Percentiles rank a stretch among this genome's conserved stretches.
Evolutionary conservation across 2,113 vertebrate genomes (phyloP).

Genomic region (Marcusenius ussheri): DNA sequence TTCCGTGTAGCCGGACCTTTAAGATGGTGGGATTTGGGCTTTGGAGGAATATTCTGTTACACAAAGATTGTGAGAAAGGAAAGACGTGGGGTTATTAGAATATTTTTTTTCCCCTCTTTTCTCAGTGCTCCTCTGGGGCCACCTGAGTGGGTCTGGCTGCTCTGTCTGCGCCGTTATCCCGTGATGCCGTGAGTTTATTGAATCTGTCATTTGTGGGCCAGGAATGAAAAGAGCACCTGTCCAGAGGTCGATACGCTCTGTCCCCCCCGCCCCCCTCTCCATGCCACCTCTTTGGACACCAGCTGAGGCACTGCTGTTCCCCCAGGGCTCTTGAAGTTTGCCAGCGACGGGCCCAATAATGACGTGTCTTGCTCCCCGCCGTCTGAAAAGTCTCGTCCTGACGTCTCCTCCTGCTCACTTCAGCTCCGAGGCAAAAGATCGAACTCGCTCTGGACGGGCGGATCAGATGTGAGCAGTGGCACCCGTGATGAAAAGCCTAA

Average conservation of each 20-base stretch:
- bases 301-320: constrained; percentile 48
- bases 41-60: constrained; percentile 17
- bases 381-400: background rate
- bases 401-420: background rate
- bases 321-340: constrained; percentile 40
- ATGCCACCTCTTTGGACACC: constrained; percentile 50
- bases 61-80: background rate
- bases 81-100: constrained; percentile 20
- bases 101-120: constrained; percentile 61
- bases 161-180: constrained; percentile 47
- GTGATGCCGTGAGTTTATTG: constrained; percentile 60
- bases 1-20: constrained; percentile 16
- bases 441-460: background rate
- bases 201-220: constrained; percentile 62
- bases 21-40: background rate
- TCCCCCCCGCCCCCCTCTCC: background rate
- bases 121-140: constrained; percentile 47
- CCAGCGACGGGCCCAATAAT: constrained; percentile 14
- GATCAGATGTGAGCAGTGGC: background rate
- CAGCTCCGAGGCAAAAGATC: background rate
- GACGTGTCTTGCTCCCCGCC: background rate
- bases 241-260: constrained; percentile 36
- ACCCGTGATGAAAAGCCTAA: background rate
- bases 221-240: constrained; percentile 61
- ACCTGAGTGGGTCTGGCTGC: constrained; percentile 54